A percentile compares a stretch with the other conserved stretches of the same genome.
Conservation (phyloP, 2,797 vertebrate species). For the Neomorphus geoffroyi region DNA sequence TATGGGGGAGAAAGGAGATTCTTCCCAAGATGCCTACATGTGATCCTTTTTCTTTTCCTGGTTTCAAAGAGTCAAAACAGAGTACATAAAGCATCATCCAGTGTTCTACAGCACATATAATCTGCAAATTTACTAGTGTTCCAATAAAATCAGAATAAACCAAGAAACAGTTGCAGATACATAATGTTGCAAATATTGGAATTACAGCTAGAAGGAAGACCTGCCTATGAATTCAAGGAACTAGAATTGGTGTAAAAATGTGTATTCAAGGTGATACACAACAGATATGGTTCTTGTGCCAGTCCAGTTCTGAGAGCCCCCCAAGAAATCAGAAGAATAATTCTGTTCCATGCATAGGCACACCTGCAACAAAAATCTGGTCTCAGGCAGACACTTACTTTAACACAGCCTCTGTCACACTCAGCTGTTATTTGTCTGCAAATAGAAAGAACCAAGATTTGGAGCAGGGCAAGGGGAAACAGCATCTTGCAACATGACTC, state of each 20-base stretch:
- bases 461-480: background rate
- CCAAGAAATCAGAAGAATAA: background rate
- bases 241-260: background rate
- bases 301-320: background rate
- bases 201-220: background rate
- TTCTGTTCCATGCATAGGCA: background rate
- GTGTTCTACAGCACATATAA: background rate
- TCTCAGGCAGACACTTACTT: background rate
- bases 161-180: background rate
- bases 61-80: background rate
- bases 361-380: background rate
- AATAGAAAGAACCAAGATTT: background rate
- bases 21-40: background rate
- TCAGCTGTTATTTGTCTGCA: background rate
- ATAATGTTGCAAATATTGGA: background rate
- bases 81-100: background rate
- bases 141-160: background rate
- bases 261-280: background rate
- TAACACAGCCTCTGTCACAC: background rate
- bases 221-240: background rate
- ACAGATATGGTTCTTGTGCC: background rate
- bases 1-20: background rate
- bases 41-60: background rate
- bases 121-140: background rate
- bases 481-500: background rate